phyloP scores from a whole-genome alignment of 2,888 invertebrate genomes.

The Polylopha cassiicola region DNA sequence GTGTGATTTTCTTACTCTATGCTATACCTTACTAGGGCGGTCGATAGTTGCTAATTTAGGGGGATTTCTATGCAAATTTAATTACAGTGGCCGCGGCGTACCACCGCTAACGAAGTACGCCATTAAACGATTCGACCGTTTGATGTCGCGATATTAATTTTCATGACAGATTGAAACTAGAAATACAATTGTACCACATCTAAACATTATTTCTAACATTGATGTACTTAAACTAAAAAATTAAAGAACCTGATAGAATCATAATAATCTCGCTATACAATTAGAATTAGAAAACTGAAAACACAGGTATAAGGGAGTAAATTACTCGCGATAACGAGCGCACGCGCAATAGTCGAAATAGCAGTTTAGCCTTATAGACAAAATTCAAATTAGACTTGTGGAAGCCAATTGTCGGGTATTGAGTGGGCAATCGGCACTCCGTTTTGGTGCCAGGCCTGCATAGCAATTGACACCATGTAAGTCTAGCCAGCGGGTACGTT shows the following conservation, averaged over 20 bases:
- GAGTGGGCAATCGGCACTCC: conserved; percentile 40
- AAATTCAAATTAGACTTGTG: conserved; percentile 50
- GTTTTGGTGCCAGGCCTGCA: conserved; percentile 39
- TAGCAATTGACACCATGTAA: conserved; percentile 71
- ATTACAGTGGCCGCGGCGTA: conserved; percentile 45
- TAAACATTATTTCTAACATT: too few relatives aligned
- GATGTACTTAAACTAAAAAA: too few relatives aligned
- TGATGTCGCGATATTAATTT: conserved; percentile 39
- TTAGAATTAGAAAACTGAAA: conserved; percentile 21
- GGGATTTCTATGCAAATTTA: conserved; percentile 66
- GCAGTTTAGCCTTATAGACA: conserved; percentile 47
- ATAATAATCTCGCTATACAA: too few relatives aligned
- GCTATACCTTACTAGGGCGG: conserved; percentile 20
- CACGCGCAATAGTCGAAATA: conserved; percentile 27
- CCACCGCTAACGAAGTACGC: conserved; percentile 52
- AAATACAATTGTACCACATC: too few relatives aligned
- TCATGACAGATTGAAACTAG: conserved; percentile 34
- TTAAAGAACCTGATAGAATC: too few relatives aligned
- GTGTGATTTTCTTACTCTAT: conserved; percentile 15
- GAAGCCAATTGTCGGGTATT: conserved; percentile 37
- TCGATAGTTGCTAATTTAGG: conserved; percentile 50
- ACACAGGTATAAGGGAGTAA: conserved; percentile 26
- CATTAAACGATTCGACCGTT: conserved; percentile 40
- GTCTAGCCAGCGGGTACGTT: conserved; percentile 62
- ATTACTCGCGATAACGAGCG: conserved; percentile 15